Evolutionary conservation across 2,113 vertebrate genomes (phyloP), one percentile per base, ranked within the genome.

Genomic region (Semnornis frantzii): DNA sequence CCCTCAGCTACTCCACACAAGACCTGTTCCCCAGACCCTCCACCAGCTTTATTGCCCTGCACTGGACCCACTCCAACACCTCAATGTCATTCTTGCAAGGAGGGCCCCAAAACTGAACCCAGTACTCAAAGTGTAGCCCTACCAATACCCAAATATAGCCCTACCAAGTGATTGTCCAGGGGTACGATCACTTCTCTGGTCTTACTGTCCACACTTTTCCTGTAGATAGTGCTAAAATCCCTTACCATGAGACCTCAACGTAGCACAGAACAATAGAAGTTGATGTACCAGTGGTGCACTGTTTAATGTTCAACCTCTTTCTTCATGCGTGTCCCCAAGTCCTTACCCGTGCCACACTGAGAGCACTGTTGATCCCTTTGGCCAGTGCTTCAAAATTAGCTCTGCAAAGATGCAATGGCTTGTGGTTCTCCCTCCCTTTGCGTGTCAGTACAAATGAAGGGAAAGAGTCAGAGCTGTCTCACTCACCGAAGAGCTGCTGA

Each of bases 401-500:
- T 83, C 64, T 82, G 63, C 42, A 30, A 16, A 37, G 69, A 58
- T 28, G 52, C 64, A 60, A 6, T 9, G 16, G 39, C 10, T 12
- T 9, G 5, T 25, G 8, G 44, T 46, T 23, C 48, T 82, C 50
- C 25, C 31, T 15, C 44, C 48, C 5, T 2, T 46, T 54, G 30
- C 10, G 1, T 11, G 4, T 10, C 55, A 42, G 31, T 1, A 16
- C 15, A 31, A 72, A 20, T n/a, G 52, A 81, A 86, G 34, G 73
- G 70, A 42, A 73, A 59, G 58, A 42, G 15, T 19, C 27, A 5
- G 27, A 42, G 50, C 16, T 42, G 34, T 23, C 30, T 59, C 12
- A 28, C 97, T 96, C 89, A 98, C 97, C 44, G 57, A 96, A 42
- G 65, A 66, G 10, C 94, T 93, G 28, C 87, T 98, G 44, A 99